Evolutionary conservation across 2,888 invertebrate genomes (phyloP).

Genomic region (Cyrtodaria siliqua): DNA sequence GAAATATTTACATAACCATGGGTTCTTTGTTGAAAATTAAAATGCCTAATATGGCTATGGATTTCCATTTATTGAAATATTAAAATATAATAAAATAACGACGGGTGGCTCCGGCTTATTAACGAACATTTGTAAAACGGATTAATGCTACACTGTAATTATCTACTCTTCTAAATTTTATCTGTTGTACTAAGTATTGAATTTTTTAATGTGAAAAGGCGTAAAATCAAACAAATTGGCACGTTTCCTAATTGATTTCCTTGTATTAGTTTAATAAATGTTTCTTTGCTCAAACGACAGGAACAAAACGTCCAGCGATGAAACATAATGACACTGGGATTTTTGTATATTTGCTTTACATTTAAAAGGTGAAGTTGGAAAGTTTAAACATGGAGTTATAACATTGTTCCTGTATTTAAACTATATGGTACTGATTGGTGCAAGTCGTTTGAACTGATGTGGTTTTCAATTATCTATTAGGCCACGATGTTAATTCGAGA

Average conservation of each 20-base stretch:
- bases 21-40: constrained; percentile 13
- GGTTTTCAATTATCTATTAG: no score
- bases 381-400: no score
- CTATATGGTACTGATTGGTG: no score
- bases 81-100: no score
- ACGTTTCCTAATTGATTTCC: constrained; percentile 50
- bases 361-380: no score
- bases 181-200: constrained; percentile 20
- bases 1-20: constrained; percentile 25
- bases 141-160: constrained; percentile 24
- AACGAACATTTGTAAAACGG: not conserved
- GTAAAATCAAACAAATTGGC: constrained; percentile 46
- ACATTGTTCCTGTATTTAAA: no score
- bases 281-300: constrained; percentile 14
- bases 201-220: constrained; percentile 36
- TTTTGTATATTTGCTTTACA: no score
- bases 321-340: no score
- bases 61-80: constrained; percentile 9
- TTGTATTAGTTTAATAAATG: not conserved
- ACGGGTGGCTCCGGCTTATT: no score
- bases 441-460: no score
- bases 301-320: no score
- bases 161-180: constrained; percentile 5
- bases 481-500: no score
- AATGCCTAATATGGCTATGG: constrained; percentile 16